Conservation (phyloP, 2,113 vertebrate genomes). For the Tupaia chinensis region DNA sequence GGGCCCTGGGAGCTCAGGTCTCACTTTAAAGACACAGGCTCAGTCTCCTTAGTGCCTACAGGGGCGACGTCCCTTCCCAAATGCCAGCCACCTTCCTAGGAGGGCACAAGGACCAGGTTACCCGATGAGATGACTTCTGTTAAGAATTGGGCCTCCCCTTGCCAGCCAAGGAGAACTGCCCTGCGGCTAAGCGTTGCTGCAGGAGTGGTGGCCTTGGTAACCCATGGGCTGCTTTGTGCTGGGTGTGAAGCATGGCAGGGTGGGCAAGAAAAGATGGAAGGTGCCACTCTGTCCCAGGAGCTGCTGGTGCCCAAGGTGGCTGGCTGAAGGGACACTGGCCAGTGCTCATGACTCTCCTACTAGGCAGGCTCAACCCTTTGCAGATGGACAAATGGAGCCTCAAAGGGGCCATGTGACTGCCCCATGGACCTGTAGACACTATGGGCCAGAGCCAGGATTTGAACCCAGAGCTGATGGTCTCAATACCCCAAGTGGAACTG, state of each 20-base stretch:
- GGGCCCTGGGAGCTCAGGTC: not conserved
- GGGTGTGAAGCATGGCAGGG: not conserved
- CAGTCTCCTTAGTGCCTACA: not conserved
- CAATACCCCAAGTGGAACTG: fast-evolving
- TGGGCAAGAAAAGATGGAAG: not conserved
- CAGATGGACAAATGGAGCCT: too few species aligned
- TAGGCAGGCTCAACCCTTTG: not conserved
- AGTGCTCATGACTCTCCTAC: not conserved
- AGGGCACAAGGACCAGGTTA: not conserved
- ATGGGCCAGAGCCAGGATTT: not conserved
- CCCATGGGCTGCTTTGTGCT: fast-evolving
- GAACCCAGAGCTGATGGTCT: not conserved
- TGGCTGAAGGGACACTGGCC: not conserved
- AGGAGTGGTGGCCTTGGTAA: not conserved
- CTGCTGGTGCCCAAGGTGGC: not conserved
- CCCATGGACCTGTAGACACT: not conserved
- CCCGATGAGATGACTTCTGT: not conserved
- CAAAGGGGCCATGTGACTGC: not conserved
- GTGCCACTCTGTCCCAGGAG: not conserved
- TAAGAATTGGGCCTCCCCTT: not conserved
- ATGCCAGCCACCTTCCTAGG: fast-evolving
- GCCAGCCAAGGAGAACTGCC: not conserved
- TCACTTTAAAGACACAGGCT: not conserved
- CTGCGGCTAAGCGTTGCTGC: not conserved
- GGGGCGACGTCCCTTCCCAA: not conserved